These are phyloP conservation scores for Cardinalis cardinalis DNA, from an alignment of 2,113 vertebrate genomes.

Conservation along the genomic window DNA sequence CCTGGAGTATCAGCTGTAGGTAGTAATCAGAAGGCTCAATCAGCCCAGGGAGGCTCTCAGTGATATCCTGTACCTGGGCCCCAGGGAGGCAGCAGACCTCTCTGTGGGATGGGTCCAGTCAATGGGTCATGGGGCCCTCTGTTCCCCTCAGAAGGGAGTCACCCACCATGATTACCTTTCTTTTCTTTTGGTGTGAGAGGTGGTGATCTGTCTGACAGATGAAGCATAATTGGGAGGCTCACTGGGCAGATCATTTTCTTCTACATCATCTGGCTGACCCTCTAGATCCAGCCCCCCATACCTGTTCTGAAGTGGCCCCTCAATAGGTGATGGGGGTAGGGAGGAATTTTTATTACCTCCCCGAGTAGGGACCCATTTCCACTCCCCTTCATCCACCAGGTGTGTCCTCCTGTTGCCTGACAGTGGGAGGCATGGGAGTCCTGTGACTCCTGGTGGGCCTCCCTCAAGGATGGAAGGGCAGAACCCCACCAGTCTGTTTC, in stretches of 20 bases:
- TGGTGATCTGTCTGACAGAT: neutral
- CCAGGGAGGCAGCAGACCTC: neutral
- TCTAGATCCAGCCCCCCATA: neutral
- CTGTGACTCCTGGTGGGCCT: neutral
- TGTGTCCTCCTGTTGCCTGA: neutral
- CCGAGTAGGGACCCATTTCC: neutral
- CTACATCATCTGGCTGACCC: neutral
- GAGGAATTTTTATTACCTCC: neutral
- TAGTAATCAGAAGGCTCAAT: neutral
- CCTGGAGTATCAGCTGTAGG: neutral
- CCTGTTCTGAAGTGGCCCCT: neutral
- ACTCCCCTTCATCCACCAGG: neutral
- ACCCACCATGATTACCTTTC: neutral
- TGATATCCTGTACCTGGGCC: neutral
- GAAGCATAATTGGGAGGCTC: neutral
- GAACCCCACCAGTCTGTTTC: neutral
- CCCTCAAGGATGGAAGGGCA: neutral
- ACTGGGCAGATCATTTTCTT: neutral
- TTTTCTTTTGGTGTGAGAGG: neutral
- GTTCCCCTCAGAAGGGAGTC: neutral
- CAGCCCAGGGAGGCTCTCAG: too few species aligned
- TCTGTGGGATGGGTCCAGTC: too few species aligned
- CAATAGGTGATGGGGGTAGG: neutral
- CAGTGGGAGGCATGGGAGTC: neutral
- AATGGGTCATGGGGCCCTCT: too few species aligned